A percentile compares a stretch with the other conserved stretches of the same genome.
Evolutionary conservation across 2,113 vertebrate genomes (phyloP).

Genomic region (Calypte anna): DNA sequence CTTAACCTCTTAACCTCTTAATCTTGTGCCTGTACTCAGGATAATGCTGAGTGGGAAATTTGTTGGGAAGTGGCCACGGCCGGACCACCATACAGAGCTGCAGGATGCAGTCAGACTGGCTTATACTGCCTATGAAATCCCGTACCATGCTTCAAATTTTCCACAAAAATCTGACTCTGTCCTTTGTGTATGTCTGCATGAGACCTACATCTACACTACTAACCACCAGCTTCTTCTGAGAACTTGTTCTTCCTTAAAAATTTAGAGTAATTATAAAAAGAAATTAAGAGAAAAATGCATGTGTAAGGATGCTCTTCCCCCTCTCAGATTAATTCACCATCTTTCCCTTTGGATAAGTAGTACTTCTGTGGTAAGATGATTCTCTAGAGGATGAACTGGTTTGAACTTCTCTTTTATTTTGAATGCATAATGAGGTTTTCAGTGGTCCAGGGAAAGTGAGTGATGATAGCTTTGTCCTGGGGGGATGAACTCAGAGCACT

Average conservation of each 20-base stretch:
- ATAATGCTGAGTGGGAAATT: background rate
- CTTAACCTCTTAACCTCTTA: background rate
- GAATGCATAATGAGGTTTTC: background rate
- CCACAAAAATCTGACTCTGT: background rate
- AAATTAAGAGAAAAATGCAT: background rate
- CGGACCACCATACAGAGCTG: background rate
- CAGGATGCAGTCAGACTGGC: background rate
- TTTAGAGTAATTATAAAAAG: background rate
- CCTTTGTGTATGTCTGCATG: background rate
- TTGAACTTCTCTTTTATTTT: conserved; percentile 7
- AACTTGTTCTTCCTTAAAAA: background rate
- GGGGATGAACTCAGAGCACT: background rate
- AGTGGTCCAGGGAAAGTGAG: background rate
- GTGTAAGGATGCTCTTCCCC: background rate
- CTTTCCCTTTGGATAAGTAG: background rate
- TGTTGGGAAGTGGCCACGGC: background rate
- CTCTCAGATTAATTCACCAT: background rate
- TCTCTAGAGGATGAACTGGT: background rate
- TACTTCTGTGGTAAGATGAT: background rate
- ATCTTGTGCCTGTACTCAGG: background rate
- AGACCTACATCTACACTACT: background rate
- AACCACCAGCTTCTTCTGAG: background rate
- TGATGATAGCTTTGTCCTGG: background rate
- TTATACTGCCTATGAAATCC: background rate
- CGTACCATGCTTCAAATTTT: background rate